Evolutionary conservation across 2,888 invertebrate genomes (phyloP).

Genomic region (Epistrophe grossulariae): DNA sequence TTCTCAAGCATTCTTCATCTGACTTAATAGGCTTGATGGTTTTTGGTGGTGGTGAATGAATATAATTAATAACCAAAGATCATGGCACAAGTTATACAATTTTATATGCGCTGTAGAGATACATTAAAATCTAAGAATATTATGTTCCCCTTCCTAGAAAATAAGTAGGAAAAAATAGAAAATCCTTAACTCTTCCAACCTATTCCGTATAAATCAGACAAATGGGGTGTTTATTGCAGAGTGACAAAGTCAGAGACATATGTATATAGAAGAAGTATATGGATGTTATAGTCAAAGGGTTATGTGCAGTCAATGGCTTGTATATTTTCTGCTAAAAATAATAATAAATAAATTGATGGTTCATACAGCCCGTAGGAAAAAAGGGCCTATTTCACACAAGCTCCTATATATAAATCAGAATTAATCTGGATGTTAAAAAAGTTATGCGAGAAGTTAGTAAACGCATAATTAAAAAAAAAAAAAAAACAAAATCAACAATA

Average conservation of each 20-base stretch:
- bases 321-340: no score
- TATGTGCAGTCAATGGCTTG: not conserved
- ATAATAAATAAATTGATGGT: no score
- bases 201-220: constrained; percentile 15
- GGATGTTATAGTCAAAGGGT: not conserved
- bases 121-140: constrained; percentile 64
- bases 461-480: no score
- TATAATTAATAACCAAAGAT: constrained; percentile 72
- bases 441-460: no score
- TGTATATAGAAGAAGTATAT: not conserved
- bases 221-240: constrained; percentile 72
- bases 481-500: no score
- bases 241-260: constrained; percentile 26
- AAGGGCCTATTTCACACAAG: no score
- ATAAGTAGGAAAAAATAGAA: constrained; percentile 43
- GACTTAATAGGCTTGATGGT: constrained; percentile 40
- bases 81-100: constrained; percentile 62
- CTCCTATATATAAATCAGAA: no score
- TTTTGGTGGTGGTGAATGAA: constrained; percentile 57
- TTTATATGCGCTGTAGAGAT: constrained; percentile 37
- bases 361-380: no score
- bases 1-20: constrained; percentile 74
- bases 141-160: constrained; percentile 17
- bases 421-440: no score
- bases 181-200: constrained; percentile 41